Evolutionary conservation across 2,888 invertebrate species (phyloP).

Genomic region (Tiphia femorata): DNA sequence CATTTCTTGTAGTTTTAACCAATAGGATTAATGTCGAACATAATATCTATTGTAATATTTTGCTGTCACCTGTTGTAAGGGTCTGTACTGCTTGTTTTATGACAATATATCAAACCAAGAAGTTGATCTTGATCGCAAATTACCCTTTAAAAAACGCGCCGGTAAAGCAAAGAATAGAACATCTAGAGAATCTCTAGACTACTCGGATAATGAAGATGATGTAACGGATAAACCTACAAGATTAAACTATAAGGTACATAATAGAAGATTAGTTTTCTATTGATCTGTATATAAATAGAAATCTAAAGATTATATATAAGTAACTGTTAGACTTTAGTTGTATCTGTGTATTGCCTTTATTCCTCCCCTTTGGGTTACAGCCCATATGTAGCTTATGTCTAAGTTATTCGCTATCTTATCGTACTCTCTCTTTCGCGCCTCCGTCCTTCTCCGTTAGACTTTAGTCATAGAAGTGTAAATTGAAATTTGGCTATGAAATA

Average conservation of each 20-base stretch:
- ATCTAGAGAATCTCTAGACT: constrained; percentile 51
- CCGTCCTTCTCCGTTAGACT: no score
- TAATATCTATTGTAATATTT: background rate
- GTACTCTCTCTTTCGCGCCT: no score
- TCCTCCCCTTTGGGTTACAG: no score
- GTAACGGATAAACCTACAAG: constrained; percentile 14
- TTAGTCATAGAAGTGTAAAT: no score
- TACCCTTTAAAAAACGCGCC: constrained; percentile 24
- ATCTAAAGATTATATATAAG: no score
- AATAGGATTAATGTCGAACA: background rate
- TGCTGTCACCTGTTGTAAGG: no score
- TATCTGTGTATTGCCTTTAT: no score
- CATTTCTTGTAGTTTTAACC: background rate
- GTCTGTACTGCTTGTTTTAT: constrained; percentile 33
- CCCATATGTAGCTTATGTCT: no score
- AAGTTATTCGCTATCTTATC: no score
- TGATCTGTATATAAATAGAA: no score
- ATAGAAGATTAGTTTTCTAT: background rate
- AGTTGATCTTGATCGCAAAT: constrained; percentile 17
- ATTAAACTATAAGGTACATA: constrained; percentile 31
- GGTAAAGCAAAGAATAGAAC: constrained; percentile 39
- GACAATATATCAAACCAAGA: constrained; percentile 7
- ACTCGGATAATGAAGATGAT: constrained; percentile 45
- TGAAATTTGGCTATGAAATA: no score
- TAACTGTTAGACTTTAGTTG: no score